Evolutionary conservation across 1,140 invertebrate genomes (phyloP).

Genomic region (Hestina assimilis): DNA sequence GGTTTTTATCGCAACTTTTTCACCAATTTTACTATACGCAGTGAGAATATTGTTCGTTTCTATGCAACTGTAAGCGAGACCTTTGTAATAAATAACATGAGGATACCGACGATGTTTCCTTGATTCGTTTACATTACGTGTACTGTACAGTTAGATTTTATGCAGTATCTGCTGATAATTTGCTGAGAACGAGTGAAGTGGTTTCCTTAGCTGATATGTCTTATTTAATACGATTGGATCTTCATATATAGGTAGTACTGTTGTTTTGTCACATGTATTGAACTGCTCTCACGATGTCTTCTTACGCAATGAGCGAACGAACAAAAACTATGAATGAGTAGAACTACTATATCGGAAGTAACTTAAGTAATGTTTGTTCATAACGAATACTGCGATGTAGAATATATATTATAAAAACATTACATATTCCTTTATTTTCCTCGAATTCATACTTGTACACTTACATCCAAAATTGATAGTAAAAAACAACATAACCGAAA

Average conservation of each 20-base stretch:
- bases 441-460: constrained; percentile 76
- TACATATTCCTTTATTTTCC: constrained; percentile 76
- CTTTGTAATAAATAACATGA: constrained; percentile 63
- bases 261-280: constrained; percentile 64
- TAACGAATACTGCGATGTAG: constrained; percentile 76
- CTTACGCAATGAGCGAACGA: constrained; percentile 64
- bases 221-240: constrained; percentile 74
- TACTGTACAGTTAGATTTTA: constrained; percentile 75
- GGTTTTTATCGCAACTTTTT: constrained; percentile 74
- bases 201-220: constrained; percentile 68
- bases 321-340: constrained; percentile 72
- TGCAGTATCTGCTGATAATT: constrained; percentile 63
- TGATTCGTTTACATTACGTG: constrained; percentile 53
- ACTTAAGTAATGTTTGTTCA: constrained; percentile 75
- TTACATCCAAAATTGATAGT: constrained; percentile 78
- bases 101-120: constrained; percentile 54
- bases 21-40: constrained; percentile 69
- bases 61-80: constrained; percentile 62
- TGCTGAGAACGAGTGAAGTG: constrained; percentile 59
- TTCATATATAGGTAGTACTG: constrained; percentile 66
- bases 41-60: constrained; percentile 70
- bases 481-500: constrained; percentile 76
- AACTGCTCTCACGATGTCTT: constrained; percentile 60
- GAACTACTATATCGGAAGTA: constrained; percentile 70
- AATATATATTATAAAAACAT: constrained; percentile 70